These are phyloP conservation scores for Hylaea fasciaria DNA, from an alignment of 2,888 invertebrate species.

Conservation along the genomic window DNA sequence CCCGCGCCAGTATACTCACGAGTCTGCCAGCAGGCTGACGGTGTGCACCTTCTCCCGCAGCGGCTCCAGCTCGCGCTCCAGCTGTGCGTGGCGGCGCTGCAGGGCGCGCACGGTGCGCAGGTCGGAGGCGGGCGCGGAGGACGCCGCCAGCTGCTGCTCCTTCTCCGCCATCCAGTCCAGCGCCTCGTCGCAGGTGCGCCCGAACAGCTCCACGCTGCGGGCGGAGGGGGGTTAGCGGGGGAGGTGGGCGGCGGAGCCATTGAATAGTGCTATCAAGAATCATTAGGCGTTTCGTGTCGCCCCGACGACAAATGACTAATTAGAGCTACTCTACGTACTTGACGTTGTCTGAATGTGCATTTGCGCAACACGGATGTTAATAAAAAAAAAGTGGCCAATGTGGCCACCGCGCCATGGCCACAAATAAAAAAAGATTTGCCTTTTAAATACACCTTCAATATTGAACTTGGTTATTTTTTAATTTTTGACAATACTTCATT, in stretches of 20 bases:
- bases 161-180: conserved; percentile 99
- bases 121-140: conserved; percentile 91
- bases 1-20: conserved; percentile 76
- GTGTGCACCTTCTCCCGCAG: conserved; percentile 96
- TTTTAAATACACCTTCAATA: too few species aligned
- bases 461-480: too few species aligned
- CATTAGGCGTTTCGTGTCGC: too few species aligned
- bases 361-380: too few species aligned
- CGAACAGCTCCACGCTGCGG: conserved; percentile 95
- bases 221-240: background rate
- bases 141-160: conserved; percentile 93
- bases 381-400: too few species aligned
- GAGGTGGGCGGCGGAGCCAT: background rate
- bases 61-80: conserved; percentile 97
- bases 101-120: conserved; percentile 95
- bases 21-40: conserved; percentile 94
- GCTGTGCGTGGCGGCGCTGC: conserved; percentile 95
- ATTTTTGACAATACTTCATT: too few species aligned
- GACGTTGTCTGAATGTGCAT: too few species aligned
- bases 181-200: conserved; percentile 98
- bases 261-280: too few species aligned
- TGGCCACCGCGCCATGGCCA: too few species aligned
- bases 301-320: too few species aligned
- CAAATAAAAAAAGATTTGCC: too few species aligned
- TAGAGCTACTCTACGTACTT: too few species aligned